Evolutionary conservation across 2,113 vertebrate genomes (phyloP), one percentile per base, ranked within the genome.

Genomic region (Rostratula benghalensis): DNA sequence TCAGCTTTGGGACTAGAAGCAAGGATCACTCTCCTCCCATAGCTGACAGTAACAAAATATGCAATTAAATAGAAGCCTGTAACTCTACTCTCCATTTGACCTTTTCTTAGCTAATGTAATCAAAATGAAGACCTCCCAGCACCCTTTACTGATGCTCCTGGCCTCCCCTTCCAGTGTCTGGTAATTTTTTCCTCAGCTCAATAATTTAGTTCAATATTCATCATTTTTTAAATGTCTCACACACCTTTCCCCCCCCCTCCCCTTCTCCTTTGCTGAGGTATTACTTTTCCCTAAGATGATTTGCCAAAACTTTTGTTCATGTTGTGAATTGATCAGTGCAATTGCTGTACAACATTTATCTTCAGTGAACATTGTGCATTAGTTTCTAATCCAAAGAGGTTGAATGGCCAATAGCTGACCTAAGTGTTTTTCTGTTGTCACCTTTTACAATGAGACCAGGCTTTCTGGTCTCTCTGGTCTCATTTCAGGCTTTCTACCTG

Each of bases 251-350:
- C 13, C 17, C 53, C 17, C 53, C 39, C 39, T 9, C 39, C 13
- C 24, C 8, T 28, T 31, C 50, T 87, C 81, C 89, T 80, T 74
- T 3, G 0, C 61, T 78, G 88, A 63, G n/a, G 50, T 37, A 90
- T 87, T 84, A 48, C 37, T 90, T 92, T 92, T 82, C 22, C 60
- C 46, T 37, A 43, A 74, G 57, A 84, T 50, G 43, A 90, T 68
- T 82, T 94, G 82, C 67, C 92, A 96, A 5, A 83, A 81, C 83
- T 95, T 94, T 91, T 96, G 89, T 76, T 90, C 89, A 65, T 69
- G 21, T 60, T 86, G 61, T 56, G 45, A 94, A 94, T 78, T 96
- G 83, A 93, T 95, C 60, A 70, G 87, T 73, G 78, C 69, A 92
- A 82, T 84, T 89, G 33, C 80, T 69, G 41, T 74, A 46, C 31